Conservation (phyloP, 2,888 invertebrate genomes). For the Lymantria dispar region DNA sequence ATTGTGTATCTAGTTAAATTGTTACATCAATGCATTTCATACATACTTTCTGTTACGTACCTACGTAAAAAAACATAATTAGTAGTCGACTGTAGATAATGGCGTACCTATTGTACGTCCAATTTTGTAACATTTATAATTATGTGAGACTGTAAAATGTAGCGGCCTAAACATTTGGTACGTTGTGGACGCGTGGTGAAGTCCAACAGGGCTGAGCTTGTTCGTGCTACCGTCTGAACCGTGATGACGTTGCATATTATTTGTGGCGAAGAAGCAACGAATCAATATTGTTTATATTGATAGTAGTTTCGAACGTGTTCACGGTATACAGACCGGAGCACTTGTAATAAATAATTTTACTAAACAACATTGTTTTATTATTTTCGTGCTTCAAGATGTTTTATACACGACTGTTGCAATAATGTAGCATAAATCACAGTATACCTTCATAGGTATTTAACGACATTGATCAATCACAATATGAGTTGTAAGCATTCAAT, state of each 20-base stretch:
- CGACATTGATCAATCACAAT: no score
- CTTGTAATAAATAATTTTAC: constrained; percentile 66
- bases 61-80: not conserved
- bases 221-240: not conserved
- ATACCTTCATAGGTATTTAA: no score
- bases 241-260: not conserved
- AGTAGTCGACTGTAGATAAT: not conserved
- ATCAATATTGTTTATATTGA: constrained; percentile 2
- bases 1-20: no score
- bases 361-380: constrained; percentile 28
- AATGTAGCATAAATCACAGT: no score
- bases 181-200: not conserved
- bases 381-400: no score
- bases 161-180: constrained; percentile 1
- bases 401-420: no score
- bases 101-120: constrained; percentile 1
- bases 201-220: not conserved
- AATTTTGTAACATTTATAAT: constrained; percentile 8
- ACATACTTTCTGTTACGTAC: no score
- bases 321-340: constrained; percentile 27
- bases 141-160: constrained; percentile 2
- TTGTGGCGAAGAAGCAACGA: not conserved
- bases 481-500: no score
- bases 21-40: no score
- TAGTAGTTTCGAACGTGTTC: constrained; percentile 12